phyloP scores from a whole-genome alignment of 2,797 vertebrate species.

The Enteromius argenteus region DNA sequence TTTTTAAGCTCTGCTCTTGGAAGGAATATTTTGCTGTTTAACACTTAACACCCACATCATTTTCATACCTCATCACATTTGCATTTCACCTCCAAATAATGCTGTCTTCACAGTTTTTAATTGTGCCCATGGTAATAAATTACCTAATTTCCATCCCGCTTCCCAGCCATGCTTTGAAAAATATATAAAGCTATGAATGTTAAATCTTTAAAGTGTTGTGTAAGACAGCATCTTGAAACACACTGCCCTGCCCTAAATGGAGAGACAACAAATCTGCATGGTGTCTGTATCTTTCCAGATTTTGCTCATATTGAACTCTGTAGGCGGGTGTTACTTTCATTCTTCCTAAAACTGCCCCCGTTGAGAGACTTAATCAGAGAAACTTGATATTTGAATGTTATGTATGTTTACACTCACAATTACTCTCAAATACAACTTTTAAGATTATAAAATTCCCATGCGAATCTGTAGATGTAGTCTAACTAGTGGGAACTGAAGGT shows the following conservation, averaged over 20 bases:
- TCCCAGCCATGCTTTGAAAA: conserved; percentile 83
- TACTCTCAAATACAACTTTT: not conserved
- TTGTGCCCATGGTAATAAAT: conserved; percentile 85
- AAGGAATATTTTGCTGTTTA: conserved; percentile 42
- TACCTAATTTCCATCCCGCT: conserved; percentile 81
- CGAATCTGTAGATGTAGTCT: not conserved
- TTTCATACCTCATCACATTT: conserved; percentile 83
- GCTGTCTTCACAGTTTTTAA: conserved; percentile 88
- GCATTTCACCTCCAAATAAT: conserved; percentile 82
- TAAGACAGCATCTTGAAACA: conserved; percentile 73
- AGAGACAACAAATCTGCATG: conserved; percentile 68
- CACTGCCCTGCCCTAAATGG: not conserved
- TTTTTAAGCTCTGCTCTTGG: conserved; percentile 36
- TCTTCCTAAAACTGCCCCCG: conserved; percentile 5
- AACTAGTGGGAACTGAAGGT: not conserved
- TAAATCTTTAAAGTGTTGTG: conserved; percentile 59
- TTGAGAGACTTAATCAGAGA: not conserved
- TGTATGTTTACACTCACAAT: not conserved
- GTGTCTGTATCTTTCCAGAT: conserved; percentile 80
- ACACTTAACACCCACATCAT: conserved; percentile 73
- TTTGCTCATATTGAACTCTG: conserved; percentile 80
- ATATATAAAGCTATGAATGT: conserved; percentile 57
- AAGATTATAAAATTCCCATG: not conserved
- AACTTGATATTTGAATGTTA: not conserved
- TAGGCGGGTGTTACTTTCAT: conserved; percentile 62